phyloP scores from a whole-genome alignment of 1,140 invertebrate genomes.

The Phenacoccus solenopsis region DNA sequence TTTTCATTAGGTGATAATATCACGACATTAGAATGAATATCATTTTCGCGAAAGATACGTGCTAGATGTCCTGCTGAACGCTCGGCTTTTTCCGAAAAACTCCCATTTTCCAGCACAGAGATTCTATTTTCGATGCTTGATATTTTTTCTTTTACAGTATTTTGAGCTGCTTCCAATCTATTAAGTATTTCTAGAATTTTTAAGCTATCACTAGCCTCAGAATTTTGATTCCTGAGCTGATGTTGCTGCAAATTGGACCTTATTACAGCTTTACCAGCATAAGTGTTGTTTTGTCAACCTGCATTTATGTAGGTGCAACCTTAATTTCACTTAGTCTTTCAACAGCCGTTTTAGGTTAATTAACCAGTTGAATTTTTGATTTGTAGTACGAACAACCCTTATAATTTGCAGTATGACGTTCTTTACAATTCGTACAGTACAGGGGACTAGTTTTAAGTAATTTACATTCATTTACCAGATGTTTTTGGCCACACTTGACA shows the following conservation, averaged over 20 bases:
- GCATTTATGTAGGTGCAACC: background rate
- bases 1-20: no score
- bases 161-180: no score
- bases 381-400: conserved; percentile 1
- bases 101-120: no score
- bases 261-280: background rate
- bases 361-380: background rate
- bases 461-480: background rate
- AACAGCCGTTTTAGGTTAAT: background rate
- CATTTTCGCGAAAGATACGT: no score
- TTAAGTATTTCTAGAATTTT: background rate
- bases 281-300: background rate
- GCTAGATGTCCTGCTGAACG: no score
- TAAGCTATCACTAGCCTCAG: no score
- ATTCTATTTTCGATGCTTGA: no score
- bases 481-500: conserved; percentile 10
- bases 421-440: background rate
- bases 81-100: no score
- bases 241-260: no score
- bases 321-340: background rate
- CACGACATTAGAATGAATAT: no score
- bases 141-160: no score
- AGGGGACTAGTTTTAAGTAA: background rate
- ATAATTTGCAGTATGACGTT: conserved; percentile 5
- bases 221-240: no score